Conservation (phyloP, 2,797 vertebrate genomes). For the Sebastes dallii region DNA sequence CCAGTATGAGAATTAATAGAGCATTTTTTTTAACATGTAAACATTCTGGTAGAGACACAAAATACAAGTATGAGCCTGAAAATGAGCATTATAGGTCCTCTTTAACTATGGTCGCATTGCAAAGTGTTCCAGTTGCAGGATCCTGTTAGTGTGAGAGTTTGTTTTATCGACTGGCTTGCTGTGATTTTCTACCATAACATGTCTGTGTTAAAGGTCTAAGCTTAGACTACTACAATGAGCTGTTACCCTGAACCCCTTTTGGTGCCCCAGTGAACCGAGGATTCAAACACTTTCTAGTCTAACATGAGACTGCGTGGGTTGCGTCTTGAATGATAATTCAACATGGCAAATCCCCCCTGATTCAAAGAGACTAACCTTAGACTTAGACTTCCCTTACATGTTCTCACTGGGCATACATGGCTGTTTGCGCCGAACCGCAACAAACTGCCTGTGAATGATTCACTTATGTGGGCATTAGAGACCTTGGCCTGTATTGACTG, state of each 20-base stretch:
- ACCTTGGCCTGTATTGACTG: constrained; percentile 51
- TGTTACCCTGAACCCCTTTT: neutral
- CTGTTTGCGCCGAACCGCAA: constrained; percentile 34
- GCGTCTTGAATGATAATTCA: constrained; percentile 5
- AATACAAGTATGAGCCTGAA: too few species aligned
- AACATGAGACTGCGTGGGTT: neutral
- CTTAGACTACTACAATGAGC: neutral
- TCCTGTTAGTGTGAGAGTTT: neutral
- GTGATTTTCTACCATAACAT: neutral
- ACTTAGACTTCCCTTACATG: neutral
- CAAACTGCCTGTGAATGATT: constrained; percentile 59
- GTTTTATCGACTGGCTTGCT: neutral
- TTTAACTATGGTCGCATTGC: neutral
- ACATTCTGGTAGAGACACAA: too few species aligned
- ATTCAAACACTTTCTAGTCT: neutral
- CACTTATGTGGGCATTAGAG: constrained; percentile 27
- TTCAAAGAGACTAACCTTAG: neutral
- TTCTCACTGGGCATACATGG: neutral
- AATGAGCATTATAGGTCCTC: too few species aligned
- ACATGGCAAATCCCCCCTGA: neutral
- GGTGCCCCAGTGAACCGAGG: neutral
- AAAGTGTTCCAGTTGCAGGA: neutral
- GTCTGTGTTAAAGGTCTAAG: neutral
- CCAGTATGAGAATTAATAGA: too few species aligned
- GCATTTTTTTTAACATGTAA: too few species aligned